These are phyloP conservation scores for Eupithecia exiguata DNA, from an alignment of 2,888 invertebrate genomes.

Conservation along the genomic window DNA sequence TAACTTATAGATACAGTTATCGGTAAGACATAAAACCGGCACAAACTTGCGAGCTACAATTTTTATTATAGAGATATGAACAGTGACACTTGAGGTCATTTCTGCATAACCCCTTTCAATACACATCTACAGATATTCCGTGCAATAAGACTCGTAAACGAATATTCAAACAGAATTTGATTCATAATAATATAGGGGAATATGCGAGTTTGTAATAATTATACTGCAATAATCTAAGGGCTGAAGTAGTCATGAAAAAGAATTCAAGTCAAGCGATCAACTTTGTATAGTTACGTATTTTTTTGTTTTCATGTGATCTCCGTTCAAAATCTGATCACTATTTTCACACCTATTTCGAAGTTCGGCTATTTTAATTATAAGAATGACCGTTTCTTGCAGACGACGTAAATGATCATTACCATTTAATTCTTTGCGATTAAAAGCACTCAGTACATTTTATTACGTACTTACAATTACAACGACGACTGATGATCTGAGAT, in stretches of 20 bases:
- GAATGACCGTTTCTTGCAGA: neutral
- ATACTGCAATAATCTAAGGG: neutral
- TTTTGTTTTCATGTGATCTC: neutral
- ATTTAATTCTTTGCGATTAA: constrained; percentile 7
- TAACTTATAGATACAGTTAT: constrained; percentile 74
- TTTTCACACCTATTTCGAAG: neutral
- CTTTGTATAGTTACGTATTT: neutral
- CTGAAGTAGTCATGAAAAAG: neutral
- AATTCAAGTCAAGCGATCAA: neutral
- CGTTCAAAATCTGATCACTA: neutral
- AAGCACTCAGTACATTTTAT: constrained; percentile 13
- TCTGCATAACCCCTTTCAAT: constrained; percentile 48
- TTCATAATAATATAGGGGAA: neutral
- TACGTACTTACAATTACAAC: constrained; percentile 14
- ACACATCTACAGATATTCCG: constrained; percentile 1
- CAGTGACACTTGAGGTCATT: constrained; percentile 56
- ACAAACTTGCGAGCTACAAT: constrained; percentile 66
- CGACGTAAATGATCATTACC: neutral
- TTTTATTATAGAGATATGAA: constrained; percentile 57
- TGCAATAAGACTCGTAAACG: constrained; percentile 9
- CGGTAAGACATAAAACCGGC: constrained; percentile 70
- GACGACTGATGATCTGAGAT: constrained; percentile 14
- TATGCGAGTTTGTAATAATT: neutral
- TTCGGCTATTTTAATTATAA: too few species aligned
- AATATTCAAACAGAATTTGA: neutral